Conservation (phyloP, 2,113 vertebrate species). For the Calidris pygmaea region DNA sequence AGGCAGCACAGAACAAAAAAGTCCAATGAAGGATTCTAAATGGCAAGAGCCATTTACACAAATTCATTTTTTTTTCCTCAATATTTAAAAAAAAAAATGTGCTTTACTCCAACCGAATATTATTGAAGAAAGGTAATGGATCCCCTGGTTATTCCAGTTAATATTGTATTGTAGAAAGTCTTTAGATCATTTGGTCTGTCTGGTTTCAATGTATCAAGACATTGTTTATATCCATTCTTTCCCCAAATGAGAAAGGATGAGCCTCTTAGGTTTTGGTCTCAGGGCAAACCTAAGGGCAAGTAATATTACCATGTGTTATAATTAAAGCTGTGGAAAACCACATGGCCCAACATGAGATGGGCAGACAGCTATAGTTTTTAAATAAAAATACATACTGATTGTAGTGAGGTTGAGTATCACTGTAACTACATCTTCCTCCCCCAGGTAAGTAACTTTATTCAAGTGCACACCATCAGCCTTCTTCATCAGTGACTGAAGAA, state of each 20-base stretch:
- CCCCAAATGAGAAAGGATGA: background rate
- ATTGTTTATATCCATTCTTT: background rate
- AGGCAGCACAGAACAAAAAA: background rate
- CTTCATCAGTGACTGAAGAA: background rate
- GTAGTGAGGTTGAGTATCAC: background rate
- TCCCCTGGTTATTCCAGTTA: background rate
- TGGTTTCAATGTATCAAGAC: background rate
- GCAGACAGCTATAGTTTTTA: background rate
- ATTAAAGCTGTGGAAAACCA: background rate
- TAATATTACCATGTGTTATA: background rate
- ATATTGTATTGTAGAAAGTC: background rate
- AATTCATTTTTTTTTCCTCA: background rate
- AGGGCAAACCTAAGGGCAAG: background rate
- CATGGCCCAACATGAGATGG: background rate
- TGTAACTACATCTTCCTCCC: background rate
- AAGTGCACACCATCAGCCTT: fast-evolving
- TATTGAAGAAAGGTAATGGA: background rate
- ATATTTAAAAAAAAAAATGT: background rate
- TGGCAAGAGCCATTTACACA: background rate
- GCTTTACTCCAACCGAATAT: background rate
- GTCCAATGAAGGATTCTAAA: background rate
- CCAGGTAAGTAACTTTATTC: background rate
- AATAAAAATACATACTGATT: background rate
- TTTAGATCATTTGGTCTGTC: background rate
- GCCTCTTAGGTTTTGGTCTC: background rate